Base-by-base conservation (phyloP, 2,888 invertebrate species). In the Nomada hirtipes region DNA sequence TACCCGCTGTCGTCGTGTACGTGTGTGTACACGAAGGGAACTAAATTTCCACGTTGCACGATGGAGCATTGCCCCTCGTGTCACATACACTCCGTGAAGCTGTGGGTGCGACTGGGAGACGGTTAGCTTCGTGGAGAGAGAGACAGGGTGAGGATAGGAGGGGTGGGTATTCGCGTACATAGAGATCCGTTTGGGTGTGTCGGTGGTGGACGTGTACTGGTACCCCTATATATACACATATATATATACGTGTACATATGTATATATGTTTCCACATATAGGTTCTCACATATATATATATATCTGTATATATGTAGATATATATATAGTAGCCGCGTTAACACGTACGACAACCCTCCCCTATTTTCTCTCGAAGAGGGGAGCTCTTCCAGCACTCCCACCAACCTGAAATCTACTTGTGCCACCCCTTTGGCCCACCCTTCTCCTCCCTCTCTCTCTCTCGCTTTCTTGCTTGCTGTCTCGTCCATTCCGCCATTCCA, bases 61-160 rank as follows among this genome's bases (percentile, higher is more conserved):
- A 76, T 87, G 82, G 90, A 89, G 89, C 89, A 88, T 89, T 90
- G 90, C 89, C 88, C 89, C 88, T 87, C 86, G 83, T 76, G 75
- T 75, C 80, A 79, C 84, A 73, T 85, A 81, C 72, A 70, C 80
- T 75, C 82, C 42, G 70, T 26, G 69, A 57, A 20, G 63, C 73
- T 47, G 36, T 2, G 29, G 2, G 69, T 20, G 53, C 13, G 75
- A 76, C 57, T 44, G 52, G 63, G 70, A 69, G 55, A 55, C 2
- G 9, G 26, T 3, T 20, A n/a, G 44, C 36, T 42, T 26, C 26
- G 18, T 4, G 15, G 59, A 55, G 26, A 15, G 63, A 60, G 36
- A 44, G 53, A 50, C 18, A 20, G 59, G 23, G 44, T 13, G 60
- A 26, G 50, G n/a, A 15, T 23, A 36, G 63, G 15, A 18, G 13